phyloP scores from a whole-genome alignment of 2,888 invertebrate species.

The Apoderus coryli region DNA sequence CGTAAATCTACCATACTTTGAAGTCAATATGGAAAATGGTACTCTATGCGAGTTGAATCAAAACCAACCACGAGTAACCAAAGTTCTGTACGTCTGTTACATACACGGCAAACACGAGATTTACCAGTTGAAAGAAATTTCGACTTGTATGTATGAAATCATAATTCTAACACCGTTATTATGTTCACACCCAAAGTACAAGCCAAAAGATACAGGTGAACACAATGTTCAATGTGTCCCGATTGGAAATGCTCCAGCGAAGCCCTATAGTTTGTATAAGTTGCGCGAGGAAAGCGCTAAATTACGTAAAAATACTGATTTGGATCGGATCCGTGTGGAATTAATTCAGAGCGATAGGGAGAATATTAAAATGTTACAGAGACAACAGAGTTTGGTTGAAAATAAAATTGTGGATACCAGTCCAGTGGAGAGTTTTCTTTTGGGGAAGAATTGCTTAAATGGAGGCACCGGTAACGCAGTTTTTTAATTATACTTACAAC shows the following conservation, averaged over 20 bases:
- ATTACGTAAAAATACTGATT: slow-evolving; percentile 42
- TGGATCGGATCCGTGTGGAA: slow-evolving; percentile 44
- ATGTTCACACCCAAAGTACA: slow-evolving; percentile 81
- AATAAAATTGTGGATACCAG: slow-evolving; percentile 43
- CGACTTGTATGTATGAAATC: slow-evolving; percentile 89
- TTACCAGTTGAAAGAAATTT: slow-evolving; percentile 82
- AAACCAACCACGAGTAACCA: slow-evolving; percentile 65
- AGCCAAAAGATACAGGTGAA: slow-evolving; percentile 62
- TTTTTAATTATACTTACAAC: too few species aligned
- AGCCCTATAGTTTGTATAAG: slow-evolving; percentile 55
- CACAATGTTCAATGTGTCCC: slow-evolving; percentile 63
- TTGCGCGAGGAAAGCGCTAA: slow-evolving; percentile 59
- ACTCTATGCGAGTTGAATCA: slow-evolving; percentile 79
- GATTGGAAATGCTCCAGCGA: slow-evolving; percentile 47
- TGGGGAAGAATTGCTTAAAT: slow-evolving; percentile 61
- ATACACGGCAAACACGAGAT: slow-evolving; percentile 81
- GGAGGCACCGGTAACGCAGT: slow-evolving; percentile 50
- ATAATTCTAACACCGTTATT: slow-evolving; percentile 76
- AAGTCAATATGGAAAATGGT: slow-evolving; percentile 76
- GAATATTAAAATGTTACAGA: too few species aligned
- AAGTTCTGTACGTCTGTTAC: slow-evolving; percentile 80
- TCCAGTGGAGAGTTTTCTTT: slow-evolving; percentile 65
- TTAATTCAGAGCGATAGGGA: too few species aligned
- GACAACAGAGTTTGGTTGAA: slow-evolving; percentile 20
- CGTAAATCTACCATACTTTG: slow-evolving; percentile 74